Base-by-base conservation (phyloP, 2,888 invertebrate genomes). In the Synergus laeviventris region DNA sequence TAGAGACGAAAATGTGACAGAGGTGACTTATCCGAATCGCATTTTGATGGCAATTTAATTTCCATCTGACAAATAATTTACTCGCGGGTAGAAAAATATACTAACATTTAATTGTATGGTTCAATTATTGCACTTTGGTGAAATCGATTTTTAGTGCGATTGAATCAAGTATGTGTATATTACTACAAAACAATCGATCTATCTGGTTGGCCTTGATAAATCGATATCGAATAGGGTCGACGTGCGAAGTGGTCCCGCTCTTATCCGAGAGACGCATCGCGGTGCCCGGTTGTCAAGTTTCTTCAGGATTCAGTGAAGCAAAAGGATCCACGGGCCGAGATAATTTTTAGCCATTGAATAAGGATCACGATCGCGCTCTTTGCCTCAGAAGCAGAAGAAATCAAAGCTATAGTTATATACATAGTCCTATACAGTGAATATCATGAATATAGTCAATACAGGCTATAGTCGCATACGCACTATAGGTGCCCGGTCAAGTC, bases 401-500 rank as follows among this genome's bases (percentile, higher is more conserved):
- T 70, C 70, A 56, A 56, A 56, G 56, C 56, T 49, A 49, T 49
- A 49, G 11, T 12, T 49, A 49, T 14, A 16, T 49, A 16, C 12
- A n/a, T 49, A 49, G 31, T 31, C 31, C 7, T 31, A 5, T 31
- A 31, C 1, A 18, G n/a, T 8, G 9, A 18, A 54, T 49, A 49
- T 14, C 18, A 12, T 49, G n/a, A 18, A 49, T 49, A 49, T 49
- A 49, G 49, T 49, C 7, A 49, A 49, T 18, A 8, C 9, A 49
- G 49, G 2, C 8, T 9, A 5, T 36, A 21, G 42, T 36, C 14
- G 12, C n/a, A 38, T 38, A 62, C 36, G 45, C 66, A 61, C 62
- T 62, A 62, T 62, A 18, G 62, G 8, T 36, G 70, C n/a, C 70
- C 24, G 70, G 49, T 70, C 70, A 70, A 70, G 70, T 49, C 31